These are phyloP conservation scores for Entomobrya multifasciata DNA, from an alignment of 2,888 invertebrate genomes.

Conservation along the genomic window DNA sequence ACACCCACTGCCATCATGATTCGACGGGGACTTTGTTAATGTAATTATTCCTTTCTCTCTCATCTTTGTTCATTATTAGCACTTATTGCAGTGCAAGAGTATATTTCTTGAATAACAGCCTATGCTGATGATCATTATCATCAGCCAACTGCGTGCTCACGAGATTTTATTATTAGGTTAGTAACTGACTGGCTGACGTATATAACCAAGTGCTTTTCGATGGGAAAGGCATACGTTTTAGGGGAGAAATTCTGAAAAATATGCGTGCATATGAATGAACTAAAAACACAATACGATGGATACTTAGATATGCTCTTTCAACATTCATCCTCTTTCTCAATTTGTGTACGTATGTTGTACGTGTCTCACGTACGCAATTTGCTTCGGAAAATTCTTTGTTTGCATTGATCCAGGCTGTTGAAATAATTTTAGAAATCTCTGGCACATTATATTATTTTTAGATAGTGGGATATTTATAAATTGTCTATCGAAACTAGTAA, in stretches of 20 bases:
- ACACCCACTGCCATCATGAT: constrained; percentile 25
- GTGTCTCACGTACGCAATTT: constrained; percentile 48
- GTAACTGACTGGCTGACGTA: neutral
- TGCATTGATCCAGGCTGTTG: constrained; percentile 38
- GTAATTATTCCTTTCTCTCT: constrained; percentile 74
- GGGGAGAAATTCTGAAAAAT: neutral
- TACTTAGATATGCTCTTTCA: neutral
- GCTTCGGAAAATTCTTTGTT: constrained; percentile 33
- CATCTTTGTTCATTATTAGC: constrained; percentile 54
- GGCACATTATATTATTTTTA: no score
- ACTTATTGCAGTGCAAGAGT: constrained; percentile 35
- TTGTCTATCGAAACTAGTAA: no score
- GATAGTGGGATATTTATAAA: no score
- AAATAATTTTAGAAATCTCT: neutral
- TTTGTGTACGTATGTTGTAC: neutral
- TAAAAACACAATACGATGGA: constrained; percentile 12
- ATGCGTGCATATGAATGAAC: constrained; percentile 3
- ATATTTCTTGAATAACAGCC: constrained; percentile 50
- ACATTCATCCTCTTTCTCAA: neutral
- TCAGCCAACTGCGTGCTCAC: neutral
- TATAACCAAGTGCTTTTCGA: neutral
- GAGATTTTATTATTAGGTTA: constrained; percentile 8
- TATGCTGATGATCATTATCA: constrained; percentile 25
- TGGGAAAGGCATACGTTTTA: neutral
- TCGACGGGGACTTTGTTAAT: constrained; percentile 72